phyloP scores from a whole-genome alignment of 2,888 invertebrate genomes.

The Taenaris catops region DNA sequence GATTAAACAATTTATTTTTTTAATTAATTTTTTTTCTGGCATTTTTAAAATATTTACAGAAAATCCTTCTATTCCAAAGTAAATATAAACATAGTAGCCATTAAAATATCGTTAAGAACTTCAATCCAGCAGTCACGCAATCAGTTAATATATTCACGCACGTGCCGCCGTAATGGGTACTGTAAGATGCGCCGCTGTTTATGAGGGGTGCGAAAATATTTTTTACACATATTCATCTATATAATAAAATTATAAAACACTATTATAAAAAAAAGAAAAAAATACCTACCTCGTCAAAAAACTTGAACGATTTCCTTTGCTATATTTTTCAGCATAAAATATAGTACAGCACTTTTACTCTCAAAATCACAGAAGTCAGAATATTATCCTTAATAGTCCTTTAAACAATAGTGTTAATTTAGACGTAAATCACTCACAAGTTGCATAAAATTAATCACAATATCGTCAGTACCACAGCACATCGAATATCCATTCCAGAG shows the following conservation, averaged over 20 bases:
- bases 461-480: constrained; percentile 45
- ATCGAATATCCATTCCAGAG: constrained; percentile 64
- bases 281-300: constrained; percentile 37
- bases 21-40: too few species aligned
- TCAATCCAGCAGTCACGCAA: not conserved
- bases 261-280: constrained; percentile 4
- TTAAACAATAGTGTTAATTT: constrained; percentile 30
- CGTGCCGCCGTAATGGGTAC: not conserved
- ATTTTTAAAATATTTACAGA: too few species aligned
- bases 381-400: constrained; percentile 25
- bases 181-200: not conserved
- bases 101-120: too few species aligned
- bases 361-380: constrained; percentile 13
- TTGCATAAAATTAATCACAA: constrained; percentile 42
- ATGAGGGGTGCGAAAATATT: too few species aligned
- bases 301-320: constrained; percentile 32
- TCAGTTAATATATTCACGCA: not conserved
- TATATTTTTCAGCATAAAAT: constrained; percentile 29
- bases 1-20: too few species aligned
- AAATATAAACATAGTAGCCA: too few species aligned
- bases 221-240: too few species aligned
- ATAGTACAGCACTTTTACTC: constrained; percentile 18
- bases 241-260: constrained; percentile 11
- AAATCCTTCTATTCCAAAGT: too few species aligned
- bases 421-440: constrained; percentile 52